These are phyloP conservation scores for Machimus rusticus DNA, from an alignment of 2,888 invertebrate genomes.

Conservation along the genomic window DNA sequence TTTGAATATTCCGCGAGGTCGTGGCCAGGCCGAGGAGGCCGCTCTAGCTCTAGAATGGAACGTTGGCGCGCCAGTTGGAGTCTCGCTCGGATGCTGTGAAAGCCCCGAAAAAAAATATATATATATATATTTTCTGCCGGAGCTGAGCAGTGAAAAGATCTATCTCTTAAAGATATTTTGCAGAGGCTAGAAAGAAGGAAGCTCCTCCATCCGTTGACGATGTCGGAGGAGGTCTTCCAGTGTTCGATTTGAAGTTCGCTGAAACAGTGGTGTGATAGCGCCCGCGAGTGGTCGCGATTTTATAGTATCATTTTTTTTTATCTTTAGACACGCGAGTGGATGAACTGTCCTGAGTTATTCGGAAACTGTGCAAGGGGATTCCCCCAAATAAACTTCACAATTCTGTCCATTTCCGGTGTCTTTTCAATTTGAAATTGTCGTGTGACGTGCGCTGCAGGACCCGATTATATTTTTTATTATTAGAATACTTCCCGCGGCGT, in stretches of 20 bases:
- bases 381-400: background rate
- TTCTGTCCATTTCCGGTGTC: slow-evolving; percentile 1
- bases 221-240: background rate
- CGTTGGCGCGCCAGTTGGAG: slow-evolving; percentile 1
- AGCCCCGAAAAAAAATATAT: background rate
- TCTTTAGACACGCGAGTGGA: background rate
- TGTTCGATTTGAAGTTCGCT: background rate
- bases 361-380: background rate
- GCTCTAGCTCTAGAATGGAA: slow-evolving; percentile 7
- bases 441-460: background rate
- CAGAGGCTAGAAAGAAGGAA: slow-evolving; percentile 2
- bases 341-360: background rate
- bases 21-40: background rate
- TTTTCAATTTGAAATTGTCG: background rate
- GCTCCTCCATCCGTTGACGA: background rate
- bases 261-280: slow-evolving; percentile 8
- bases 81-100: slow-evolving; percentile 22
- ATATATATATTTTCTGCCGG: background rate
- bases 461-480: background rate
- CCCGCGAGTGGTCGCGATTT: background rate
- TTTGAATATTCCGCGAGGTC: background rate
- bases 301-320: background rate
- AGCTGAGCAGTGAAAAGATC: background rate
- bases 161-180: background rate
- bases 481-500: background rate